These are phyloP conservation scores for Hylyphantes graminicola DNA, from an alignment of 1,140 invertebrate species.

Conservation along the genomic window DNA sequence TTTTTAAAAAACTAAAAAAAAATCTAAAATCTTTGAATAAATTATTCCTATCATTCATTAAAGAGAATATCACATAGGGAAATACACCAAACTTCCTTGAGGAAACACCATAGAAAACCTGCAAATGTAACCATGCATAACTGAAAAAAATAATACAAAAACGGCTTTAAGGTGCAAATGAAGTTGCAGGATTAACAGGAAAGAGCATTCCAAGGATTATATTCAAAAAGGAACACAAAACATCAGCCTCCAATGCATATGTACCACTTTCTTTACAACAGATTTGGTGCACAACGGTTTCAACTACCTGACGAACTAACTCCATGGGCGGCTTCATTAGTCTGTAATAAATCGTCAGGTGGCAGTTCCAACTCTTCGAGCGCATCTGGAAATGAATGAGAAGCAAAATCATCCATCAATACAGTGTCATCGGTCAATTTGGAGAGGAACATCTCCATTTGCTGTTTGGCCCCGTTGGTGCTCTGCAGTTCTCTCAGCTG, in stretches of 20 bases:
- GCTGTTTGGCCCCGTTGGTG: conserved; percentile 38
- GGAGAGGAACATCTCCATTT: conserved; percentile 58
- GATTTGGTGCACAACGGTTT: conserved; percentile 54
- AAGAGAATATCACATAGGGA: background rate
- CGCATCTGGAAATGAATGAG: conserved; percentile 57
- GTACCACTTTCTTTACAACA: conserved; percentile 48
- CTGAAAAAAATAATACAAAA: background rate
- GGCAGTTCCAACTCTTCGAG: conserved; percentile 31
- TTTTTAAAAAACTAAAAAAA: conserved; percentile 6
- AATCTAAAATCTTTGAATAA: background rate
- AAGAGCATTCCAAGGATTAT: conserved; percentile 22
- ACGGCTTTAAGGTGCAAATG: conserved; percentile 10
- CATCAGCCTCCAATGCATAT: conserved; percentile 21
- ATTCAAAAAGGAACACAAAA: conserved; percentile 25
- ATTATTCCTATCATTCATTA: background rate
- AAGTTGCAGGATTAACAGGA: conserved; percentile 5
- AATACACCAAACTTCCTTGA: background rate
- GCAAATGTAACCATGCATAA: conserved; percentile 14
- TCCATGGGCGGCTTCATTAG: conserved; percentile 56
- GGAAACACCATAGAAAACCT: background rate
- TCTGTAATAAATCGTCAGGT: conserved; percentile 47
- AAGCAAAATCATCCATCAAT: conserved; percentile 52
- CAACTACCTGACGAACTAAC: conserved; percentile 53
- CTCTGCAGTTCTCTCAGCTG: conserved; percentile 26
- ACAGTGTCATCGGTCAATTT: conserved; percentile 57